Percentiles rank a stretch among this genome's conserved stretches.
These are phyloP conservation scores for Cervus canadensis DNA, from an alignment of 2,113 vertebrate genomes.

Conservation along the genomic window DNA sequence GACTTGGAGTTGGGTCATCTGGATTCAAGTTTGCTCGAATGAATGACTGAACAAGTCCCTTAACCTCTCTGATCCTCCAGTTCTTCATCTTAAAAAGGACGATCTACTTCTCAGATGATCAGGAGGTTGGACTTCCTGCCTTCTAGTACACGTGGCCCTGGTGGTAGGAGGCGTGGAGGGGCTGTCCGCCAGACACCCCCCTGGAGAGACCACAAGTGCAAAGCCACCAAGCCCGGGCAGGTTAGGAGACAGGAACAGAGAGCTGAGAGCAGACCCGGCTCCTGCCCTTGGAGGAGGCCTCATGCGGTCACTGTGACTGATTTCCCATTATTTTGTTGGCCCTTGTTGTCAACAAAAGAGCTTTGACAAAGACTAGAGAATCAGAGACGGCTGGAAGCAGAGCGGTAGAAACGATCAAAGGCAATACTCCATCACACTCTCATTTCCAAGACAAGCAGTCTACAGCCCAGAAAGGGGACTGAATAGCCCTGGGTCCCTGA, in stretches of 20 bases:
- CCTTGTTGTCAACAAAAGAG: neutral
- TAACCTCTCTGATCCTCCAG: neutral
- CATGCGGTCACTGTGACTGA: fast-evolving
- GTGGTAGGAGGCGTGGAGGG: neutral
- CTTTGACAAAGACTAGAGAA: neutral
- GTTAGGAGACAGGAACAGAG: neutral
- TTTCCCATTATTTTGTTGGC: neutral
- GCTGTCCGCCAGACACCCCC: neutral
- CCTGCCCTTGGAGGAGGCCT: neutral
- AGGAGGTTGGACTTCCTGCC: too few relatives aligned
- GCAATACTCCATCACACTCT: neutral
- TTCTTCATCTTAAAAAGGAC: neutral
- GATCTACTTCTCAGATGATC: neutral
- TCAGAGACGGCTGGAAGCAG: neutral
- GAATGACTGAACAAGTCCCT: neutral
- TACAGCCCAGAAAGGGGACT: neutral
- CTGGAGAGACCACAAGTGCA: neutral
- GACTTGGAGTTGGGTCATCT: neutral
- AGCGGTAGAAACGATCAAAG: neutral
- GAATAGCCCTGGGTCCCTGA: neutral
- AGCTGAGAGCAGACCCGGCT: neutral
- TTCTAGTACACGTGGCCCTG: neutral
- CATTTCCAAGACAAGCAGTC: neutral
- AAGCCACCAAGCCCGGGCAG: neutral
- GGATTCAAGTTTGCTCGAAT: neutral